These are phyloP conservation scores for Schmidtea mediterranea DNA, from an alignment of 1,140 invertebrate species.

Conservation along the genomic window DNA sequence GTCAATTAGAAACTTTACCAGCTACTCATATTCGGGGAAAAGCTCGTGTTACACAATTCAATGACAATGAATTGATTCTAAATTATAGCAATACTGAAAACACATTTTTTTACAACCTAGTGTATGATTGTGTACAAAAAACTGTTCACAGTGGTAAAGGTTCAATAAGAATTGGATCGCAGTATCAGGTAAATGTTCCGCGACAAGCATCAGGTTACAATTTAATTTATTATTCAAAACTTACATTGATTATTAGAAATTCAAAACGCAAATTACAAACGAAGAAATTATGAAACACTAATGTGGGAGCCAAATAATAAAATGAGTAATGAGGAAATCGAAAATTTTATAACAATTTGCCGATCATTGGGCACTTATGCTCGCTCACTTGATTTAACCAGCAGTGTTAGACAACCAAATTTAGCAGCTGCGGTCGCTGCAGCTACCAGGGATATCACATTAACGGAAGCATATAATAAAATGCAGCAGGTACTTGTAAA, in stretches of 20 bases:
- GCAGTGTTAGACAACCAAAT: constrained; percentile 83
- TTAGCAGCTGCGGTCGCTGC: constrained; percentile 94
- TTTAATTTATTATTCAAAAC: no score
- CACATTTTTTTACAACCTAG: constrained; percentile 94
- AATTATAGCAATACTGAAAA: constrained; percentile 93
- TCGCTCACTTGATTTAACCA: constrained; percentile 80
- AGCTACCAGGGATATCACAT: constrained; percentile 81
- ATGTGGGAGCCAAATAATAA: constrained; percentile 69
- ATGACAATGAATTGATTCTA: constrained; percentile 77
- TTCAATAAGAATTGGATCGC: constrained; percentile 70
- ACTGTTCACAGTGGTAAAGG: constrained; percentile 82
- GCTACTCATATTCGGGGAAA: constrained; percentile 94
- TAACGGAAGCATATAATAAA: constrained; percentile 19
- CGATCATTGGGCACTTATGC: constrained; percentile 66
- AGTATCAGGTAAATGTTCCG: constrained; percentile 43
- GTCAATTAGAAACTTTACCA: constrained; percentile 84
- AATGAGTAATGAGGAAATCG: constrained; percentile 74
- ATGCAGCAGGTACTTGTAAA: constrained; percentile 25
- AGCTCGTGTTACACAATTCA: constrained; percentile 83
- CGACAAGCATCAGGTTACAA: neutral
- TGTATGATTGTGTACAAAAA: constrained; percentile 92
- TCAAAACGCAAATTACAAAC: constrained; percentile 45
- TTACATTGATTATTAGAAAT: constrained; percentile 20
- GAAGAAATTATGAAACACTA: constrained; percentile 56
- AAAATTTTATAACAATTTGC: constrained; percentile 88